These are phyloP conservation scores for Aegithalos caudatus DNA, from an alignment of 2,113 vertebrate genomes.

Conservation along the genomic window DNA sequence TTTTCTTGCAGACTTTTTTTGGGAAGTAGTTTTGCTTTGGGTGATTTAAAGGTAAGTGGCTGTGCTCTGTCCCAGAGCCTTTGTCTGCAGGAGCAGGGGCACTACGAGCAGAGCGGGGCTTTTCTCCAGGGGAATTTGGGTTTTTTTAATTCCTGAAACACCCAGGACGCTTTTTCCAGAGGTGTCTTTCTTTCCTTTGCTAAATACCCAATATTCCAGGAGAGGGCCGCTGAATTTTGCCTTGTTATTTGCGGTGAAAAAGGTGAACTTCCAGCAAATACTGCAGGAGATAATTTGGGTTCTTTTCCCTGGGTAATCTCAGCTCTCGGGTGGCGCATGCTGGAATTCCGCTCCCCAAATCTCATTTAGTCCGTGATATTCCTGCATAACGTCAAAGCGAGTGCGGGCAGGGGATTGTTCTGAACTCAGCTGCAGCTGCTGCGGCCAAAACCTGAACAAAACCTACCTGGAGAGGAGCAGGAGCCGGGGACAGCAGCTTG, in stretches of 20 bases:
- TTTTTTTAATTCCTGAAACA: background rate
- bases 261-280: rapidly evolving
- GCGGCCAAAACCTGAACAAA: background rate
- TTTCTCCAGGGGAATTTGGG: background rate
- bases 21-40: background rate
- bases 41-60: conserved; percentile 33
- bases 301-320: background rate
- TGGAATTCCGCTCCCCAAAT: background rate
- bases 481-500: background rate
- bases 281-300: background rate
- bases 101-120: background rate
- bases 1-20: background rate
- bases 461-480: background rate
- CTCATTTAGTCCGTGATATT: background rate
- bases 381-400: background rate
- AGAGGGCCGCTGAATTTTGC: background rate
- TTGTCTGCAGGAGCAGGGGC: background rate
- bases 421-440: background rate
- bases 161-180: background rate
- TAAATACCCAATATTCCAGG: background rate
- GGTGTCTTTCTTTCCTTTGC: background rate
- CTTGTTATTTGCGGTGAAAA: background rate
- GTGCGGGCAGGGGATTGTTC: background rate
- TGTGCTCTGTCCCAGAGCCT: background rate
- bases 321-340: rapidly evolving